Evolutionary conservation across 2,797 vertebrate genomes (phyloP).

Genomic region (Passerculus sandwichensis): DNA sequence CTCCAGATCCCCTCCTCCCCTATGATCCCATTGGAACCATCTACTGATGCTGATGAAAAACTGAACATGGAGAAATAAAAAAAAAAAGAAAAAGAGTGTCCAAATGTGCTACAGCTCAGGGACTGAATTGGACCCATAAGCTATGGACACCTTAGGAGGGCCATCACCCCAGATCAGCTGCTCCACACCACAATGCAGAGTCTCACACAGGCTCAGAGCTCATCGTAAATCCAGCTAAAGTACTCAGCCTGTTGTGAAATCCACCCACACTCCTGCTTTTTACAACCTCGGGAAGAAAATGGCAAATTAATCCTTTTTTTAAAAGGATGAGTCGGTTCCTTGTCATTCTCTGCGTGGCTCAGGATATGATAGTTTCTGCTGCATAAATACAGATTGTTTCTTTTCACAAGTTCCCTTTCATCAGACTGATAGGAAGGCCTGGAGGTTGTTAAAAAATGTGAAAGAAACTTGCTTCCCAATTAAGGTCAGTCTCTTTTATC

Average conservation of each 20-base stretch:
- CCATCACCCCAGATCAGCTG: neutral
- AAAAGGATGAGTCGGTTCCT: slow-evolving; percentile 52
- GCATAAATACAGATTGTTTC: slow-evolving; percentile 63
- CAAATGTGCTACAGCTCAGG: neutral
- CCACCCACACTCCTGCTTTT: slow-evolving; percentile 39
- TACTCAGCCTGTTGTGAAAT: slow-evolving; percentile 33
- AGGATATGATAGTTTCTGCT: slow-evolving; percentile 49
- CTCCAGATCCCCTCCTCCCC: neutral
- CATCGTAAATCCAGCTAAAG: neutral
- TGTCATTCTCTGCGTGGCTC: slow-evolving; percentile 22
- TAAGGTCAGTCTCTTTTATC: slow-evolving; percentile 62
- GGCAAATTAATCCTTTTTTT: slow-evolving; percentile 57
- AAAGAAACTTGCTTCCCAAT: slow-evolving; percentile 60
- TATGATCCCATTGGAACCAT: neutral
- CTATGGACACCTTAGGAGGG: neutral
- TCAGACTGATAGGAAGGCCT: slow-evolving; percentile 45
- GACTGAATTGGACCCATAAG: neutral
- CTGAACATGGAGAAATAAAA: neutral
- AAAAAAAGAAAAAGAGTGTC: neutral
- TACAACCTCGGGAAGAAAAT: slow-evolving; percentile 30
- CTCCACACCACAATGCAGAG: neutral
- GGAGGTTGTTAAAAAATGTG: slow-evolving; percentile 55
- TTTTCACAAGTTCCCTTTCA: slow-evolving; percentile 56
- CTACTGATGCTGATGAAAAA: neutral
- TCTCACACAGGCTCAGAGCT: neutral